Conservation (phyloP, 1,140 invertebrate genomes). For the Amphibalanus amphitrite region DNA sequence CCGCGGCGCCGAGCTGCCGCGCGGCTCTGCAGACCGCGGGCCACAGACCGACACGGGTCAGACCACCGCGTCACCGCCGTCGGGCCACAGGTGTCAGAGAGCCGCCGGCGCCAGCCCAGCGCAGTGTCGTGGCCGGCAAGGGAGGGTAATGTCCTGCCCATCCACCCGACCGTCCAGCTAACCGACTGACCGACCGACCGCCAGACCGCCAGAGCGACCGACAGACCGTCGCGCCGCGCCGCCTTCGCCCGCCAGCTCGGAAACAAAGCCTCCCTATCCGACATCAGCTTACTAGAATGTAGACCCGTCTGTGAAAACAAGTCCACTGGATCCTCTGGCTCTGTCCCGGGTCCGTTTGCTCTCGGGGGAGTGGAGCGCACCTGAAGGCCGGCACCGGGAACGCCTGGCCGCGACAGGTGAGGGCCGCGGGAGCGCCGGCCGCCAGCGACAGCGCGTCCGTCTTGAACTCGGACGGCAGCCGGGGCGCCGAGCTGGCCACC, state of each 20-base stretch:
- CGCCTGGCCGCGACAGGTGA: constrained; percentile 37
- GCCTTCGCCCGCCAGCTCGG: neutral
- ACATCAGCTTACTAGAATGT: too few species aligned
- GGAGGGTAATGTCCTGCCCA: neutral
- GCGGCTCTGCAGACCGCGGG: constrained; percentile 12
- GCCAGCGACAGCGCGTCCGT: too few species aligned
- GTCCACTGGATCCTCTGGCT: too few species aligned
- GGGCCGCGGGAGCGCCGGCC: constrained; percentile 10
- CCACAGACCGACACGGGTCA: too few species aligned
- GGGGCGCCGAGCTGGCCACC: neutral
- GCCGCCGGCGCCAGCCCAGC: constrained; percentile 15
- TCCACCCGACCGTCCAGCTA: too few species aligned
- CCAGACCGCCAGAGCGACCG: too few species aligned
- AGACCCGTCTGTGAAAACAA: too few species aligned
- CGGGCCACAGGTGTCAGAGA: constrained; percentile 13
- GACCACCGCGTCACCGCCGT: neutral
- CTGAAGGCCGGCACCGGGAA: constrained; percentile 34
- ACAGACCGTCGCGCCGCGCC: neutral
- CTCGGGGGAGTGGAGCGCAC: constrained; percentile 13
- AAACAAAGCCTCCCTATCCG: too few species aligned
- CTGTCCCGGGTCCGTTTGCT: neutral
- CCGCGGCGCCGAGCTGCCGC: constrained; percentile 15
- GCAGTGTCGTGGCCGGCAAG: constrained; percentile 14
- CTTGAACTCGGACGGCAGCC: too few species aligned
- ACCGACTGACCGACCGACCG: too few species aligned